Evolutionary conservation across 2,113 vertebrate genomes (phyloP).

Genomic region (Strix aluco): DNA sequence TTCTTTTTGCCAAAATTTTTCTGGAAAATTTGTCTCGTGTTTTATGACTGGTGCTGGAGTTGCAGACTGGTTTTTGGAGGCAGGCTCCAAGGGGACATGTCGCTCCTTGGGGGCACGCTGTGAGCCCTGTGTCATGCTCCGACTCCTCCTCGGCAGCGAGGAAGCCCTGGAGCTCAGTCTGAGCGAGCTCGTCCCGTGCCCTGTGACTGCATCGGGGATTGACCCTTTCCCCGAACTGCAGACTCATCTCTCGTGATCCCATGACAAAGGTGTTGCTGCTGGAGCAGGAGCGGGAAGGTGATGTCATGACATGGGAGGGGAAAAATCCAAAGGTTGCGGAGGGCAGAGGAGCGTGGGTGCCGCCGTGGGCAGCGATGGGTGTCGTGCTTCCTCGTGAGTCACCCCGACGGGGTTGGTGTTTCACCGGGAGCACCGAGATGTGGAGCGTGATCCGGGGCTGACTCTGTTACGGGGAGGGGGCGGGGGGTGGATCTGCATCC

Average conservation of each 20-base stretch:
- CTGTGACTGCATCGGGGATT: rapidly evolving
- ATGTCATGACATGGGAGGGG: background rate
- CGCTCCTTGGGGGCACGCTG: rapidly evolving
- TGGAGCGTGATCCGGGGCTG: rapidly evolving
- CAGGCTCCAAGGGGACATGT: background rate
- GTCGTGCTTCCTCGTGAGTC: background rate
- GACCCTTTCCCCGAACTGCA: background rate
- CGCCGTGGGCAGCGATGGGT: background rate
- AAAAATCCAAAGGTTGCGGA: background rate
- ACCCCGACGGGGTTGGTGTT: rapidly evolving
- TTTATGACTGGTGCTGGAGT: background rate
- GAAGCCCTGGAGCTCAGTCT: background rate
- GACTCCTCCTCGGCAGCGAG: rapidly evolving
- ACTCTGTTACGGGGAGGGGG: rapidly evolving
- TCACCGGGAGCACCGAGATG: background rate
- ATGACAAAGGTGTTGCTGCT: background rate
- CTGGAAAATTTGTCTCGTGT: background rate
- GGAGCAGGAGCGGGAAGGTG: background rate
- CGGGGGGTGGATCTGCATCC: too few species aligned
- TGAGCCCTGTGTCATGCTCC: rapidly evolving
- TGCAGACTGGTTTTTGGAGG: background rate
- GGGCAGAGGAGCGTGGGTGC: background rate
- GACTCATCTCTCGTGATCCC: background rate
- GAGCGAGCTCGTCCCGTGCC: background rate
- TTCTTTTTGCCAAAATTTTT: background rate